phyloP scores from a whole-genome alignment of 2,113 vertebrate genomes.

The Caloenas nicobarica region DNA sequence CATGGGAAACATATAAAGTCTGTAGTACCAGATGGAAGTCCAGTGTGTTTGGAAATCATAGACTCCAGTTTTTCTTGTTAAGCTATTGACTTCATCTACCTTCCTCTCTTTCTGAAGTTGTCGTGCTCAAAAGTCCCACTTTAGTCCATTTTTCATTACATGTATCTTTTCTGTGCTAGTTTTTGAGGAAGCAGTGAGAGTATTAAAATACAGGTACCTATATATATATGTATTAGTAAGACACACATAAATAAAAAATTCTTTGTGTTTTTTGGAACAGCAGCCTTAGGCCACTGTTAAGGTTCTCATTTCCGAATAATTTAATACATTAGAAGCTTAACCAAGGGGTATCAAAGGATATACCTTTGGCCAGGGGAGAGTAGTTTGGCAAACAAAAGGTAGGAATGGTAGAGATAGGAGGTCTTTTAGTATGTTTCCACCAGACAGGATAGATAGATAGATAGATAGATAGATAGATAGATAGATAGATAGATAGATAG shows the following conservation, averaged over 20 bases:
- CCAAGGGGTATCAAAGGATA: background rate
- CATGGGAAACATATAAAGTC: background rate
- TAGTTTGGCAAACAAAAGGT: background rate
- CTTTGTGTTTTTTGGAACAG: background rate
- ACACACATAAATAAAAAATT: background rate
- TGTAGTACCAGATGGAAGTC: background rate
- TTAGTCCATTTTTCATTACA: background rate
- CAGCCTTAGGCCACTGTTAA: background rate
- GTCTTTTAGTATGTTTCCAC: background rate
- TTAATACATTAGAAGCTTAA: background rate
- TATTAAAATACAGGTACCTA: background rate
- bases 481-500: background rate
- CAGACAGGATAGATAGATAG: background rate
- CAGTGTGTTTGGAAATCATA: background rate
- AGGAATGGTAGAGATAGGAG: background rate
- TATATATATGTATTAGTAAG: background rate
- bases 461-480: background rate
- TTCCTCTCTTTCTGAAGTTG: background rate
- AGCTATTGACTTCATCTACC: background rate
- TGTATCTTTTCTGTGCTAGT: background rate
- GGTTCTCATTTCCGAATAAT: background rate
- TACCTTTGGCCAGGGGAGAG: background rate
- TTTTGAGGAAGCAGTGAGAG: background rate
- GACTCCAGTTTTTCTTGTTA: background rate
- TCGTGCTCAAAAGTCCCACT: background rate